phyloP scores from a whole-genome alignment of 2,797 vertebrate species.

The Gouania willdenowi region DNA sequence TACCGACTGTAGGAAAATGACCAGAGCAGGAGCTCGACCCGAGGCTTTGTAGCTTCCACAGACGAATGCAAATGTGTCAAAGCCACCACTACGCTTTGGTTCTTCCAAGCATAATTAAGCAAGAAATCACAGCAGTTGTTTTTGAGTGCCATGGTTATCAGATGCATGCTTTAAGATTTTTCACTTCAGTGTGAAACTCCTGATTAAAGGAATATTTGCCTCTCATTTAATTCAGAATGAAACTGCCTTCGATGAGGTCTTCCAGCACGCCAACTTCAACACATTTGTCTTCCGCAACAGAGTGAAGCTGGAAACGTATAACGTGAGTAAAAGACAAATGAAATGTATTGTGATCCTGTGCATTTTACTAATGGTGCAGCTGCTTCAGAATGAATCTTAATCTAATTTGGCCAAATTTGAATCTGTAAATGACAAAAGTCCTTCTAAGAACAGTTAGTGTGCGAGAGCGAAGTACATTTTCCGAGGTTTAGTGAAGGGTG shows the following conservation, averaged over 20 bases:
- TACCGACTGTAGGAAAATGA: slow-evolving; percentile 30
- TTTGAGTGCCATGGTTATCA: background rate
- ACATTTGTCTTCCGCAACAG: slow-evolving; percentile 86
- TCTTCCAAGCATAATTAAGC: slow-evolving; percentile 11
- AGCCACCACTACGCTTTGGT: slow-evolving; percentile 5
- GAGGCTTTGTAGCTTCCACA: background rate
- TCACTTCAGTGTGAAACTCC: background rate
- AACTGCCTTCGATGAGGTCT: slow-evolving; percentile 88
- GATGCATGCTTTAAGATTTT: slow-evolving; percentile 1
- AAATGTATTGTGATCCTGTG: background rate
- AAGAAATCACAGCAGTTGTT: slow-evolving; percentile 1
- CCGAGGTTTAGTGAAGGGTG: slow-evolving; percentile 25
- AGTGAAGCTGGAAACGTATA: slow-evolving; percentile 94
- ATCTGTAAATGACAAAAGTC: slow-evolving; percentile 14
- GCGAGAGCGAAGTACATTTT: slow-evolving; percentile 37
- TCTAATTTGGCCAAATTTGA: background rate
- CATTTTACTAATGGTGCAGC: background rate
- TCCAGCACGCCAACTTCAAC: slow-evolving; percentile 91
- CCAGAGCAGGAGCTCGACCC: slow-evolving; percentile 8
- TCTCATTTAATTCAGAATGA: slow-evolving; percentile 90
- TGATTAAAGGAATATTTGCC: no score
- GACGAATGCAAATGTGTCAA: background rate
- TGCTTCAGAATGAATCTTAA: no score
- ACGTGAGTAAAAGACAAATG: slow-evolving; percentile 78
- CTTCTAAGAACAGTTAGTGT: background rate